phyloP scores from a whole-genome alignment of 92 coral and sea anemone species.

The Galaxea fascicularis region DNA sequence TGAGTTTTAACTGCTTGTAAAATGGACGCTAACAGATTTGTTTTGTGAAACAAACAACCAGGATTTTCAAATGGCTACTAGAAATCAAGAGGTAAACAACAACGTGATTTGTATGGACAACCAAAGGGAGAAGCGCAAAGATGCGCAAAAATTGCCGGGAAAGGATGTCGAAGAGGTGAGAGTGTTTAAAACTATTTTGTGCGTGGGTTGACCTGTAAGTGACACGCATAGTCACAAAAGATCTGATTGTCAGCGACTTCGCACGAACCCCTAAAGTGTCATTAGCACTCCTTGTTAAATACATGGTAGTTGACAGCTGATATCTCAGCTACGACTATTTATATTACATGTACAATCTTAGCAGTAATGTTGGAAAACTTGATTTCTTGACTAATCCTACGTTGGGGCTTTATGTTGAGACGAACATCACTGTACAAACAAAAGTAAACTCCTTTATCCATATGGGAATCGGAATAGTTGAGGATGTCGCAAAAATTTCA shows the following conservation, averaged over 20 bases:
- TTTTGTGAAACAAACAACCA: neutral
- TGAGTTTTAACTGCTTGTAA: no score
- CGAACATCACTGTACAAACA: no score
- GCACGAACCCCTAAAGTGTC: neutral
- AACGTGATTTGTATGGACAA: neutral
- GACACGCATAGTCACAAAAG: neutral
- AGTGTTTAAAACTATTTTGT: neutral
- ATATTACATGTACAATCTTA: no score
- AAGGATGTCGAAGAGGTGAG: conserved; percentile 14
- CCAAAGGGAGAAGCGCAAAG: neutral
- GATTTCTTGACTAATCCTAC: no score
- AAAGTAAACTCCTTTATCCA: no score
- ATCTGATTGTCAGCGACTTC: neutral
- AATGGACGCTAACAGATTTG: neutral
- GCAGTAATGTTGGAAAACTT: no score
- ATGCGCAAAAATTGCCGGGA: neutral
- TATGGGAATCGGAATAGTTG: no score
- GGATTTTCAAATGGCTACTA: conserved; percentile 9
- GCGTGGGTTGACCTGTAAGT: neutral
- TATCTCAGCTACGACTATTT: no score
- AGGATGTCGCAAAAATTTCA: no score
- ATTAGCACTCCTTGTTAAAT: no score
- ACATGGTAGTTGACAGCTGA: no score
- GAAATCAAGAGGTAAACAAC: conserved; percentile 15
- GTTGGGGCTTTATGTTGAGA: no score